Evolutionary conservation across 1,140 invertebrate species (phyloP).

Genomic region (Drosophila bocki): DNA sequence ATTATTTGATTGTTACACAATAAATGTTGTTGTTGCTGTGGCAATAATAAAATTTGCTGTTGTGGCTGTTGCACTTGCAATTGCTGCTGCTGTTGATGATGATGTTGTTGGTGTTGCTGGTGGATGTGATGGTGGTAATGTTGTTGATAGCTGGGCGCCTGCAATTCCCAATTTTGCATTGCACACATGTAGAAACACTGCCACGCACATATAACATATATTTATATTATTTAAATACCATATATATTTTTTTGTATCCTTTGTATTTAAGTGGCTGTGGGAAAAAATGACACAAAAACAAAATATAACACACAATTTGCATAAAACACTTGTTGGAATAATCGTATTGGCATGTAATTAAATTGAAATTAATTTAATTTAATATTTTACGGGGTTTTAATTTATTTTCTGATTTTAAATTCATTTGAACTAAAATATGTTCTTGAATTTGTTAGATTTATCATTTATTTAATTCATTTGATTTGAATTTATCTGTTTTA

Average conservation of each 20-base stretch:
- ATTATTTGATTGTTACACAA: constrained; percentile 41
- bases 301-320: constrained; percentile 9
- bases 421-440: background rate
- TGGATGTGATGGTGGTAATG: constrained; percentile 64
- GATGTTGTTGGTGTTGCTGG: constrained; percentile 29
- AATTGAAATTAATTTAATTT: background rate
- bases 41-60: constrained; percentile 36
- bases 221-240: constrained; percentile 41
- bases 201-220: constrained; percentile 36
- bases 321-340: constrained; percentile 12
- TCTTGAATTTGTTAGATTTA: background rate
- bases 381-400: background rate
- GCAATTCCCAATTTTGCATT: constrained; percentile 82
- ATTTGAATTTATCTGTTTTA: background rate
- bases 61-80: constrained; percentile 37
- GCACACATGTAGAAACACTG: constrained; percentile 65
- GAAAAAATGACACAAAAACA: constrained; percentile 5
- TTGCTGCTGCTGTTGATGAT: constrained; percentile 26
- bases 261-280: background rate
- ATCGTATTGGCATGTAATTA: background rate
- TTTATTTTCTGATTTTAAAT: background rate
- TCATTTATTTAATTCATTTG: background rate
- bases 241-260: constrained; percentile 4
- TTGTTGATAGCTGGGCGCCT: constrained; percentile 78
- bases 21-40: constrained; percentile 40